A percentile compares a stretch with the other conserved stretches of the same genome.
Evolutionary conservation across 2,888 invertebrate species (phyloP).

Genomic region (Tupiocoris notatus): DNA sequence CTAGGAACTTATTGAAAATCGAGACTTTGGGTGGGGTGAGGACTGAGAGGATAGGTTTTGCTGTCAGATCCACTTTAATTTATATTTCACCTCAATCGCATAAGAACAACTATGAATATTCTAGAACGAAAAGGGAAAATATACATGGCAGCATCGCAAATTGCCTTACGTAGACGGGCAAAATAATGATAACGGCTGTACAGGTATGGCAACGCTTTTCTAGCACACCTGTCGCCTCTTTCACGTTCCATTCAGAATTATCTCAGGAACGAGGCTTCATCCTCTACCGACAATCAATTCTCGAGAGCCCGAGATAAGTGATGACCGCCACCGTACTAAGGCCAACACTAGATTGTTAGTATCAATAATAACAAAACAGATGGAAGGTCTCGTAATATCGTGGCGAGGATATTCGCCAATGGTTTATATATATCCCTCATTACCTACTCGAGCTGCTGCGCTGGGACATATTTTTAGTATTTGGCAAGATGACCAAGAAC

Average conservation of each 20-base stretch:
- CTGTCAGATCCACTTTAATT: neutral
- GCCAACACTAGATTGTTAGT: neutral
- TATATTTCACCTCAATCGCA: too few species aligned
- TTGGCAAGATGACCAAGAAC: constrained; percentile 10
- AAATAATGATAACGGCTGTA: neutral
- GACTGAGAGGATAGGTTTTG: neutral
- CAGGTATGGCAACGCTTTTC: neutral
- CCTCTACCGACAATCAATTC: too few species aligned
- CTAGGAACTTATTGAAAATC: neutral
- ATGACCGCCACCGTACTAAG: too few species aligned
- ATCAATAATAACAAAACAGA: constrained; percentile 29
- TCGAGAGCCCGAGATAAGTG: too few species aligned
- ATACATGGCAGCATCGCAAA: neutral
- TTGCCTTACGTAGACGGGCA: neutral
- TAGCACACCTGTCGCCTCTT: neutral
- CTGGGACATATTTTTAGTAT: constrained; percentile 32
- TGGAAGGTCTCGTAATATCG: neutral
- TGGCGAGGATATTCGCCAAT: constrained; percentile 7
- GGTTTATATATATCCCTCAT: constrained; percentile 32
- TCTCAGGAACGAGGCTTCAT: neutral
- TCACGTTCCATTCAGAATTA: neutral
- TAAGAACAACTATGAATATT: too few species aligned
- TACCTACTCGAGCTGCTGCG: constrained; percentile 32
- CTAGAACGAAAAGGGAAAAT: too few species aligned
- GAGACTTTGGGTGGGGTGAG: neutral